phyloP scores from a whole-genome alignment of 2,888 invertebrate species.

The Cephus sareptanus region DNA sequence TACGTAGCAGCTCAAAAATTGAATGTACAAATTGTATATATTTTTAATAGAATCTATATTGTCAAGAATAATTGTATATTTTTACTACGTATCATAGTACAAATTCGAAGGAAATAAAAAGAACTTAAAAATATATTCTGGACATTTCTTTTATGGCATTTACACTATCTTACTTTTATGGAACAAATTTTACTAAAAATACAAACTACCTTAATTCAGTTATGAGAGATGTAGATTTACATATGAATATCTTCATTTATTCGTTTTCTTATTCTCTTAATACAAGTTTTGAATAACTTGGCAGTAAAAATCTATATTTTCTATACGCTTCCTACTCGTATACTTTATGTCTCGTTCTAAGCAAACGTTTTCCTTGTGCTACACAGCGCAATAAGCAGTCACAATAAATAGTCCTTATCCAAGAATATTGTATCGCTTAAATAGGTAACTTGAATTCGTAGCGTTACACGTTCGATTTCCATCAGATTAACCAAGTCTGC shows the following conservation, averaged over 20 bases:
- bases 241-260: background rate
- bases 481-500: background rate
- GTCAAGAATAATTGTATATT: constrained; percentile 35
- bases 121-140: background rate
- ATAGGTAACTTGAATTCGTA: background rate
- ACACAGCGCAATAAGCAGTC: background rate
- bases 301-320: background rate
- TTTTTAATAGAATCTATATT: constrained; percentile 19
- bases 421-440: background rate
- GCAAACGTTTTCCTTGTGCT: background rate
- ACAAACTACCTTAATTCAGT: background rate
- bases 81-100: constrained; percentile 16
- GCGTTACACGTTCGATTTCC: background rate
- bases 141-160: background rate
- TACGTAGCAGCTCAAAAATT: background rate
- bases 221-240: background rate
- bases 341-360: background rate
- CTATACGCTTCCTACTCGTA: background rate
- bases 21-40: constrained; percentile 38
- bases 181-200: background rate
- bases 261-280: background rate
- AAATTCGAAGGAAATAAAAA: background rate
- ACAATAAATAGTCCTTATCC: background rate
- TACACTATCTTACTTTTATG: background rate
- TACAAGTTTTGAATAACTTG: background rate